A percentile compares a stretch with the other conserved stretches of the same genome.
Evolutionary conservation across 2,797 vertebrate genomes (phyloP).

Genomic region (Chelidonichthys spinosus): DNA sequence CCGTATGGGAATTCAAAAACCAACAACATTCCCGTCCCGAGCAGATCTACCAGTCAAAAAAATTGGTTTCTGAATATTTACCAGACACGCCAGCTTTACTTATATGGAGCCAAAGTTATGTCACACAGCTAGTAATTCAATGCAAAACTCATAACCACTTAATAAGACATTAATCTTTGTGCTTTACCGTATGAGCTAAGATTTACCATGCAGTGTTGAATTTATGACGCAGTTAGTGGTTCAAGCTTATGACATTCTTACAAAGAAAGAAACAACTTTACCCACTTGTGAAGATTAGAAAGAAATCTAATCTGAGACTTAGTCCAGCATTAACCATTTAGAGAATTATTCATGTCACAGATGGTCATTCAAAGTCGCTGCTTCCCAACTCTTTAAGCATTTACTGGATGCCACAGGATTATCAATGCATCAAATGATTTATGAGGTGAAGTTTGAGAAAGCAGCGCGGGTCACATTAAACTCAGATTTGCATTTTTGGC

Average conservation of each 20-base stretch:
- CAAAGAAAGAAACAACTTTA: conserved; percentile 46
- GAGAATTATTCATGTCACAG: conserved; percentile 46
- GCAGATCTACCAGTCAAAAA: conserved; percentile 50
- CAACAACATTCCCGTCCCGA: conserved; percentile 51
- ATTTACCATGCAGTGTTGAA: conserved; percentile 44
- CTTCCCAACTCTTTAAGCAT: conserved; percentile 35
- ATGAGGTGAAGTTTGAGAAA: conserved; percentile 34
- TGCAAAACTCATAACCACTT: conserved; percentile 53
- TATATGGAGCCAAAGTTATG: conserved; percentile 47
- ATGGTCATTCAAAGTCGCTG: conserved; percentile 45
- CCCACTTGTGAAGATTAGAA: conserved; percentile 17
- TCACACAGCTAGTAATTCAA: conserved; percentile 57
- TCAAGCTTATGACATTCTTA: conserved; percentile 43
- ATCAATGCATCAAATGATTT: conserved; percentile 44
- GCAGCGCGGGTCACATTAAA: conserved; percentile 37
- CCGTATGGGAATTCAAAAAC: conserved; percentile 58
- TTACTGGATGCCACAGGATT: conserved; percentile 39
- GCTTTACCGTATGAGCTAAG: conserved; percentile 44
- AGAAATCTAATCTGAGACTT: conserved; percentile 33
- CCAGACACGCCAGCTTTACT: conserved; percentile 52
- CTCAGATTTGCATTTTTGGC: conserved; percentile 29
- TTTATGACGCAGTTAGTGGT: conserved; percentile 47
- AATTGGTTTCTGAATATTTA: conserved; percentile 63
- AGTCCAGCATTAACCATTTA: conserved; percentile 34
- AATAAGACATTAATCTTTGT: conserved; percentile 58